Base-by-base conservation (phyloP, 30 jellyfish, hydroid and myxozoan genomes). In the Aurelia aurita region DNA sequence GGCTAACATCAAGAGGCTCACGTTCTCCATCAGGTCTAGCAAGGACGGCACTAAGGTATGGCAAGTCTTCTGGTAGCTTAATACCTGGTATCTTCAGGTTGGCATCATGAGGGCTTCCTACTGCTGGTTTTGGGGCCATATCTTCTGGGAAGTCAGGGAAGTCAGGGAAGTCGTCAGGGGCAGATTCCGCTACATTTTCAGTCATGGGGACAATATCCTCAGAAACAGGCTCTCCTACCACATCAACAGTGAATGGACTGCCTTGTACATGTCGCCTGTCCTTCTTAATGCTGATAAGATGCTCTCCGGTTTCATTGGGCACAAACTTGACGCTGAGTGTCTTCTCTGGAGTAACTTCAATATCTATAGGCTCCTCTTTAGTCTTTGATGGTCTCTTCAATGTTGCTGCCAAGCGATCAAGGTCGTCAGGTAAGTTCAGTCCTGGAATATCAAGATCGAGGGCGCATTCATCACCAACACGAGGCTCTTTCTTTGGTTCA, bases 301-400 rank as follows among this genome's bases (percentile, higher is more conserved):
- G 99, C 74, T 82, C 92, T 19, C 99, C 99, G 4, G 99, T 94
- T 77, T 94, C 93, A 34, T 79, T 77, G 16, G 99, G 99, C 20
- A 85, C 92, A 59, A 94, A 94, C 60, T 84, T 74, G 46, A 85
- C 97, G 44, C 97, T 87, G 78, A 94, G 77, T 23, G 99, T 88
- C 62, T 94, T 89, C 74, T 94, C 87, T 13, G 95, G 95, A 45
- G 89, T 94, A 5, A 77, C 71, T 1, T 49, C 83, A 28, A 94
- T 10, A 21, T 88, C 95, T n/a, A 94, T 66, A 32, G 99, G 99
- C 63, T 94, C 99, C 73, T 94, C 96, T 25, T 81, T 47, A 44
- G 88, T 87, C 63, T 73, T 77, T 20, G 94, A 89, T 47, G 99
- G 99, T 44, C 97, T 86, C 84, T 83, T 86, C 84, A 95, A 74